These are phyloP conservation scores for Apocrypta bakeri DNA, from an alignment of 1,140 invertebrate genomes.

Conservation along the genomic window DNA sequence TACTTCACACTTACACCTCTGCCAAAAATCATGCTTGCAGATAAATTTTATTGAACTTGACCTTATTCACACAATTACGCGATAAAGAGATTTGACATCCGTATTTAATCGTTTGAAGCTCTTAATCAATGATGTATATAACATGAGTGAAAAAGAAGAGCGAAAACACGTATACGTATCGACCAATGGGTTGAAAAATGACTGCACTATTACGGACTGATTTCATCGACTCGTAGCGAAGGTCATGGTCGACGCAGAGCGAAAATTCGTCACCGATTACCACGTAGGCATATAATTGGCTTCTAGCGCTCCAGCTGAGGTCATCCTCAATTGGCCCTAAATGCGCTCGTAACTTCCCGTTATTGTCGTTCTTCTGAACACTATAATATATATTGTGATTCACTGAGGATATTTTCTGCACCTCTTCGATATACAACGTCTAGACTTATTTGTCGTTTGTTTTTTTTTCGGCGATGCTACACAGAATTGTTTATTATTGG, in stretches of 20 bases:
- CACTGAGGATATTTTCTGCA: neutral
- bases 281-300: slow-evolving; percentile 12
- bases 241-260: neutral
- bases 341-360: slow-evolving; percentile 6
- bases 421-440: too few relatives aligned
- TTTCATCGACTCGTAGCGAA: neutral
- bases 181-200: too few relatives aligned
- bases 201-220: too few relatives aligned
- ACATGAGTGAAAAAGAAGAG: too few relatives aligned
- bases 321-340: slow-evolving; percentile 23
- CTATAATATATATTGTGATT: neutral
- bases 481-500: neutral
- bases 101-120: too few relatives aligned
- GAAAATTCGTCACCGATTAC: slow-evolving; percentile 20
- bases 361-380: neutral
- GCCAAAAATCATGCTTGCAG: too few relatives aligned
- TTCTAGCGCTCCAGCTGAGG: neutral
- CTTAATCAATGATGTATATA: too few relatives aligned
- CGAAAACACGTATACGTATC: too few relatives aligned
- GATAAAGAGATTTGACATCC: too few relatives aligned
- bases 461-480: neutral
- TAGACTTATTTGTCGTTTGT: neutral
- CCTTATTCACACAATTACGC: too few relatives aligned
- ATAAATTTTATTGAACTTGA: too few relatives aligned
- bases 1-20: too few relatives aligned